Conservation (phyloP, 53 echinoderm and acorn worm species). For the Temnopleurus reevesii region DNA sequence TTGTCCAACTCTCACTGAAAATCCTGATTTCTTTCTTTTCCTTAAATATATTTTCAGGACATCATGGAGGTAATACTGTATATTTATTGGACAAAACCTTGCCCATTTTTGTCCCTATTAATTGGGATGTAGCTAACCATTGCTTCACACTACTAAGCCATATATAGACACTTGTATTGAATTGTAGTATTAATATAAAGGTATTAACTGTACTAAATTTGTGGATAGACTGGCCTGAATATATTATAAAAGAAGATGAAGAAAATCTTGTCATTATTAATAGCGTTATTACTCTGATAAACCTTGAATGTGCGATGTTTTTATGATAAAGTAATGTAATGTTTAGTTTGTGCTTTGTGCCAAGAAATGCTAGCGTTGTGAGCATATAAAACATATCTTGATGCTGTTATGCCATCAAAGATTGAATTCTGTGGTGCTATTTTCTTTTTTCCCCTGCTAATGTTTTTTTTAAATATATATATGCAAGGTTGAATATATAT, state of each 20-base stretch:
- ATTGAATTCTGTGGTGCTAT: neutral
- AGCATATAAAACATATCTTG: neutral
- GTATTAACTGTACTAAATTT: neutral
- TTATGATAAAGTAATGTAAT: neutral
- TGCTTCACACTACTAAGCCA: too few species aligned
- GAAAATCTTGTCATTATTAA: neutral
- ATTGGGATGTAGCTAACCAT: too few species aligned
- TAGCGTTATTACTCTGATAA: neutral
- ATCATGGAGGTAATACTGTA: too few species aligned
- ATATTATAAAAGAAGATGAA: too few species aligned
- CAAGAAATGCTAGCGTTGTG: neutral
- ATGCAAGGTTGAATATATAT: neutral
- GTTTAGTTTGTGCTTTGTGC: neutral
- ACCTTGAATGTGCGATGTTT: constrained; percentile 8
- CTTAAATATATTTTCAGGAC: too few species aligned
- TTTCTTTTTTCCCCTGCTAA: neutral
- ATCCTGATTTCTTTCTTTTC: too few species aligned
- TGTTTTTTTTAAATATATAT: neutral
- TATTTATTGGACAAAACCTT: neutral
- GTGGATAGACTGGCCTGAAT: neutral
- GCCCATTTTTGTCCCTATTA: too few species aligned
- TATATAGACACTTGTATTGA: too few species aligned
- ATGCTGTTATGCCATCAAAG: neutral
- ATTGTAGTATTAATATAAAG: neutral
- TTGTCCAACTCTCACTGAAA: too few species aligned